Conservation (phyloP, 1,140 invertebrate genomes). For the Eumeta japonica region DNA sequence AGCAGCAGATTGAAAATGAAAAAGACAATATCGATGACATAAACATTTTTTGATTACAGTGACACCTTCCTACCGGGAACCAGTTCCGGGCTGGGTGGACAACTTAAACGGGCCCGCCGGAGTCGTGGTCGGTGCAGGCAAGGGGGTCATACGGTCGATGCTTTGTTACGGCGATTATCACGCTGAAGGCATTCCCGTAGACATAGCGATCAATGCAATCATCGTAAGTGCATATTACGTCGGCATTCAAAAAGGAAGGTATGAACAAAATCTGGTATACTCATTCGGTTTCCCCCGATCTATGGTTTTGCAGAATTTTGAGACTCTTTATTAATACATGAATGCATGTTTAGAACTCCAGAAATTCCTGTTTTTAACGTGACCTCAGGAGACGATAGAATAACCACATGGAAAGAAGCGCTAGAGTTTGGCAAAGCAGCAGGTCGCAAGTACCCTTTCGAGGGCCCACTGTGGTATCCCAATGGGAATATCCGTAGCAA, state of each 20-base stretch:
- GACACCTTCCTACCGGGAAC: slow-evolving; percentile 58
- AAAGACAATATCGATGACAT: slow-evolving; percentile 1
- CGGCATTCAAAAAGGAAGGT: slow-evolving; percentile 51
- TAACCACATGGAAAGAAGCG: slow-evolving; percentile 78
- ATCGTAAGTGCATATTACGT: slow-evolving; percentile 65
- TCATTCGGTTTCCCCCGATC: no score
- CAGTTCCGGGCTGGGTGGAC: slow-evolving; percentile 77
- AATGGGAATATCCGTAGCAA: slow-evolving; percentile 63
- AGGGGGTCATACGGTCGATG: slow-evolving; percentile 79
- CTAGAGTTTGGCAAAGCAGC: slow-evolving; percentile 62
- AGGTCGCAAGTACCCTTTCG: slow-evolving; percentile 49
- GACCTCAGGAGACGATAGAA: slow-evolving; percentile 65
- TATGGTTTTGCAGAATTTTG: background rate
- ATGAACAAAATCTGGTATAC: background rate
- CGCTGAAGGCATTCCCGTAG: slow-evolving; percentile 82
- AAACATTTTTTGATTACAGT: slow-evolving; percentile 37
- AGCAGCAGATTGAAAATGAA: background rate
- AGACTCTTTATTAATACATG: background rate
- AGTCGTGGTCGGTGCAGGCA: slow-evolving; percentile 69
- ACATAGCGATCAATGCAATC: slow-evolving; percentile 78
- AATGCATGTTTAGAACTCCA: slow-evolving; percentile 46
- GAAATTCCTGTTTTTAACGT: slow-evolving; percentile 73
- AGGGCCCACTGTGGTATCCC: slow-evolving; percentile 65
- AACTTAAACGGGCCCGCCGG: slow-evolving; percentile 86
- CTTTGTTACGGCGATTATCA: slow-evolving; percentile 68